phyloP scores from a whole-genome alignment of 1,140 invertebrate species.

The Hypothenemus hampei region DNA sequence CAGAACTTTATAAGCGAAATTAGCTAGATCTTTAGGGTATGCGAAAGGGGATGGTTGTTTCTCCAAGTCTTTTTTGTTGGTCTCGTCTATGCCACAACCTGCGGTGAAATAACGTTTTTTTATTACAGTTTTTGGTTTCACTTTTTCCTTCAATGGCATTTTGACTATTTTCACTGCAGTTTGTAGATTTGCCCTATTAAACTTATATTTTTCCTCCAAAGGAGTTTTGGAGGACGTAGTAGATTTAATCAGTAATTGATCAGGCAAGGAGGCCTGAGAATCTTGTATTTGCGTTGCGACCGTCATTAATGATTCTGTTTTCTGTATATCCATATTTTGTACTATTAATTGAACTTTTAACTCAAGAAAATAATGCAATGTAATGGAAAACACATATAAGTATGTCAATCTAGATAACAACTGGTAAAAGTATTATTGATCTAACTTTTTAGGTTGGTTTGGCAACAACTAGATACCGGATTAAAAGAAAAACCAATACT shows the following conservation, averaged over 20 bases:
- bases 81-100: slow-evolving; percentile 31
- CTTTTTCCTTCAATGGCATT: background rate
- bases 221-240: background rate
- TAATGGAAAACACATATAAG: background rate
- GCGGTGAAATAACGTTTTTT: slow-evolving; percentile 39
- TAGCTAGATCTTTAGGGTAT: slow-evolving; percentile 40
- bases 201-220: background rate
- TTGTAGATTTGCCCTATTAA: background rate
- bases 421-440: background rate
- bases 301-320: background rate
- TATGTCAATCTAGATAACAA: background rate
- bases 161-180: background rate
- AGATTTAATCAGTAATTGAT: background rate
- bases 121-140: slow-evolving; percentile 24
- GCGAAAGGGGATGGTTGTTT: slow-evolving; percentile 37
- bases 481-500: background rate
- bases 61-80: slow-evolving; percentile 34
- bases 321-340: background rate
- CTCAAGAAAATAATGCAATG: background rate
- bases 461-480: too few species aligned
- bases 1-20: slow-evolving; percentile 39
- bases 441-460: background rate
- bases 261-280: background rate
- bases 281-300: background rate
- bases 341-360: too few species aligned